phyloP scores from a whole-genome alignment of 2,888 invertebrate genomes.

The Caenorhabditis zanzibari region DNA sequence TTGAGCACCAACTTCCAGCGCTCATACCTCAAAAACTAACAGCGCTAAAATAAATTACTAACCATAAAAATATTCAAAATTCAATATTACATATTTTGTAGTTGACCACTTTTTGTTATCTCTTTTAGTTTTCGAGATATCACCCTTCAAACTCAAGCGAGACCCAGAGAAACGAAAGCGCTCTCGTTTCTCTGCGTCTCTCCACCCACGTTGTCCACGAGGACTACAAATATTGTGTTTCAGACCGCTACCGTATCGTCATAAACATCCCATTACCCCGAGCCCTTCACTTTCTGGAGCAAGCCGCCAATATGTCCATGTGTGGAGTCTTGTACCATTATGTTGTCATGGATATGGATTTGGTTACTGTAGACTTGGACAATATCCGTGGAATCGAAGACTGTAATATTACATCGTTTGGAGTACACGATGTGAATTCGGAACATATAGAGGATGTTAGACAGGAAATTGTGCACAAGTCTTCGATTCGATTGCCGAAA shows the following conservation, averaged over 20 bases:
- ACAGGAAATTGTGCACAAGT: conserved; percentile 49
- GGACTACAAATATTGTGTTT: too few relatives aligned
- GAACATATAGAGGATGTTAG: conserved; percentile 30
- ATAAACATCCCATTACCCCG: conserved; percentile 47
- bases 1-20: too few relatives aligned
- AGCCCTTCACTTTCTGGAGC: conserved; percentile 60
- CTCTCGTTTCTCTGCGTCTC: too few relatives aligned
- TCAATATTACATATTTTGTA: too few relatives aligned
- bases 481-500: conserved; percentile 41
- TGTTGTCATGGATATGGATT: conserved; percentile 66
- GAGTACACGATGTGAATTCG: conserved; percentile 59
- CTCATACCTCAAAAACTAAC: too few relatives aligned
- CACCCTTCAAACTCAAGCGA: too few relatives aligned
- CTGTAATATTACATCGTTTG: conserved; percentile 67
- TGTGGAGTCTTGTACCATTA: conserved; percentile 69
- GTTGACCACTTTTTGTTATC: too few relatives aligned
- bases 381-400: conserved; percentile 39
- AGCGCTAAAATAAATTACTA: too few relatives aligned
- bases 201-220: too few relatives aligned
- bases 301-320: conserved; percentile 69
- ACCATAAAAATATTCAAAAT: too few relatives aligned
- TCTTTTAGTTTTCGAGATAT: too few relatives aligned
- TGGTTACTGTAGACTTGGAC: conserved; percentile 56
- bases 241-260: conserved; percentile 60
- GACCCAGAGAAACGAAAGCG: too few relatives aligned